Percentiles rank a stretch among this genome's conserved stretches.
phyloP scores from a whole-genome alignment of 2,888 invertebrate genomes.

The Drepanosiphum platanoidis region DNA sequence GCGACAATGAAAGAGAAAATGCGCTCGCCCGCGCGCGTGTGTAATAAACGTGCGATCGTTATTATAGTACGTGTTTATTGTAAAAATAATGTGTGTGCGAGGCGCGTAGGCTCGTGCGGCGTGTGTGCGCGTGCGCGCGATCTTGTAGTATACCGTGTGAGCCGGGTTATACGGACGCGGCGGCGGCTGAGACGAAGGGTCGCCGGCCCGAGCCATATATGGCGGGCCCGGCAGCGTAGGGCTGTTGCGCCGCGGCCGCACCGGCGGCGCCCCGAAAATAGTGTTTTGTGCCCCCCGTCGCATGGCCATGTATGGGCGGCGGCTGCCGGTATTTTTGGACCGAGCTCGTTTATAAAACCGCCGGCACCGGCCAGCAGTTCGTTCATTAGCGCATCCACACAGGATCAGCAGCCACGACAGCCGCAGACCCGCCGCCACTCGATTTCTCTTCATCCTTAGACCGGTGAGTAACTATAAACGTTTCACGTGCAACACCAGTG shows the following conservation, averaged over 20 bases:
- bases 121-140: neutral
- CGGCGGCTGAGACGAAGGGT: constrained; percentile 41
- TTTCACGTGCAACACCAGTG: too few species aligned
- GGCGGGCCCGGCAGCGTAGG: constrained; percentile 42
- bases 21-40: too few species aligned
- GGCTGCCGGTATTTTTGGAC: constrained; percentile 57
- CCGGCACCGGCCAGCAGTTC: constrained; percentile 25
- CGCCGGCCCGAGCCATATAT: constrained; percentile 46
- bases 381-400: constrained; percentile 54
- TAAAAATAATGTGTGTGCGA: neutral
- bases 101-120: neutral
- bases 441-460: constrained; percentile 13
- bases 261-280: constrained; percentile 61
- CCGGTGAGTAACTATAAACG: constrained; percentile 25
- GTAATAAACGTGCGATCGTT: too few species aligned
- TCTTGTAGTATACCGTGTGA: neutral
- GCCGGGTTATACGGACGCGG: too few species aligned
- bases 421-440: constrained; percentile 50
- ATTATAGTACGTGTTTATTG: neutral
- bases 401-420: constrained; percentile 52
- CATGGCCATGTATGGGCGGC: constrained; percentile 61
- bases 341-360: constrained; percentile 58
- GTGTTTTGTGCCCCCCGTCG: constrained; percentile 59
- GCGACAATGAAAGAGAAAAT: too few species aligned
- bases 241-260: constrained; percentile 9